Conservation (phyloP, 1,140 invertebrate genomes). For the Nebria ingens region DNA sequence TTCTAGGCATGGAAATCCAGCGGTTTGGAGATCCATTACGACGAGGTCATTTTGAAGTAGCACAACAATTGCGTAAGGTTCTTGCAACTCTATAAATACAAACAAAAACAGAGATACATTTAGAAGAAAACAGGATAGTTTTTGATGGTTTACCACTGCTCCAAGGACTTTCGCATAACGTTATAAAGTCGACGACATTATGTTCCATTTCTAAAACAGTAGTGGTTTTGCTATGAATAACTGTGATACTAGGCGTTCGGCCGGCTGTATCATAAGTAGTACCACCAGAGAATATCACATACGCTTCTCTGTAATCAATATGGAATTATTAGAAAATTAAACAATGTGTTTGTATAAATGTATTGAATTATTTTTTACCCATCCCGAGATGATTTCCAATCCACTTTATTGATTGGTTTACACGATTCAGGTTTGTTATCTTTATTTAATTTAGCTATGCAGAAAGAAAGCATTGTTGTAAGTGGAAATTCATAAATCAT, state of each 20-base stretch:
- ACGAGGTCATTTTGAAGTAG: conserved; percentile 96
- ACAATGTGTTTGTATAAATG: no score
- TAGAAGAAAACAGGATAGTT: neutral
- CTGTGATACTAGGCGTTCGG: conserved; percentile 87
- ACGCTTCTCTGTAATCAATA: conserved; percentile 56
- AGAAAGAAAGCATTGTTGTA: conserved; percentile 1
- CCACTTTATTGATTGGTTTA: conserved; percentile 88
- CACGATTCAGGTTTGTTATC: conserved; percentile 78
- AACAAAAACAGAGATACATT: neutral
- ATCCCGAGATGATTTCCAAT: conserved; percentile 82
- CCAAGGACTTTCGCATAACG: conserved; percentile 88
- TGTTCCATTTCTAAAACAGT: conserved; percentile 99
- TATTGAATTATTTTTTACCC: conserved; percentile 50
- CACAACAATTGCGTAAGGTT: conserved; percentile 95
- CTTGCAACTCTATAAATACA: conserved; percentile 72
- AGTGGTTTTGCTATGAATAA: conserved; percentile 88
- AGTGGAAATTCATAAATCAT: conserved; percentile 9
- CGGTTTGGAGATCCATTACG: conserved; percentile 88
- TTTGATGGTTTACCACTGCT: conserved; percentile 57
- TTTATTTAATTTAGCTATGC: conserved; percentile 73
- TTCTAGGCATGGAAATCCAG: conserved; percentile 96
- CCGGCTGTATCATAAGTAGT: conserved; percentile 82
- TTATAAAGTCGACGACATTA: conserved; percentile 94
- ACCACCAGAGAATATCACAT: conserved; percentile 92
- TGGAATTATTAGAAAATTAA: conserved; percentile 6